Evolutionary conservation across 2,797 vertebrate genomes (phyloP).

Genomic region (Parambassis ranga): DNA sequence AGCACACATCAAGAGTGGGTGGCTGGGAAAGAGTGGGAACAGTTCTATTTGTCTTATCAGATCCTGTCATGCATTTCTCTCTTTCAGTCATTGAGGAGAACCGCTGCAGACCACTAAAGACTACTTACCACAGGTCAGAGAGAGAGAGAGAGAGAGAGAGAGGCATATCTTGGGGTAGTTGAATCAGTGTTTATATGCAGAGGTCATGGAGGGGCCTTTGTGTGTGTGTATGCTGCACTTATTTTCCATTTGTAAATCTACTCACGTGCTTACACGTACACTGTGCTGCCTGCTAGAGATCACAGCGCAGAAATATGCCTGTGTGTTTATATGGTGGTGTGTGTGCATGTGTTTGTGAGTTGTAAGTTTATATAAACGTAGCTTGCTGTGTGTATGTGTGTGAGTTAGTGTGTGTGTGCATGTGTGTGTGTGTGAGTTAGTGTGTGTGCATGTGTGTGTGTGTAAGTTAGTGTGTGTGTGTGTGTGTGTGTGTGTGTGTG

Average conservation of each 20-base stretch:
- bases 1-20: slow-evolving; percentile 38
- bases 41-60: slow-evolving; percentile 73
- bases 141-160: neutral
- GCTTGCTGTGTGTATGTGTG: neutral
- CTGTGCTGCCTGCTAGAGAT: slow-evolving; percentile 11
- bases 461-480: neutral
- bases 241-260: slow-evolving; percentile 54
- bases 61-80: slow-evolving; percentile 61
- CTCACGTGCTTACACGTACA: slow-evolving; percentile 36
- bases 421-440: slow-evolving; percentile 11
- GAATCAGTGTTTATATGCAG: slow-evolving; percentile 52
- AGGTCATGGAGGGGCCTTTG: slow-evolving; percentile 38
- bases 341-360: neutral
- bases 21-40: slow-evolving; percentile 55
- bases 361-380: neutral
- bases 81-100: slow-evolving; percentile 34
- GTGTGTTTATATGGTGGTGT: neutral
- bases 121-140: slow-evolving; percentile 30
- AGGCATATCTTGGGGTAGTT: slow-evolving; percentile 52
- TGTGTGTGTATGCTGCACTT: neutral
- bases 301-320: neutral
- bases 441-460: neutral
- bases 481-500: neutral
- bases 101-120: slow-evolving; percentile 44
- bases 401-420: neutral